Evolutionary conservation across 2,888 invertebrate species (phyloP).

Genomic region (Miltochrista miniata): DNA sequence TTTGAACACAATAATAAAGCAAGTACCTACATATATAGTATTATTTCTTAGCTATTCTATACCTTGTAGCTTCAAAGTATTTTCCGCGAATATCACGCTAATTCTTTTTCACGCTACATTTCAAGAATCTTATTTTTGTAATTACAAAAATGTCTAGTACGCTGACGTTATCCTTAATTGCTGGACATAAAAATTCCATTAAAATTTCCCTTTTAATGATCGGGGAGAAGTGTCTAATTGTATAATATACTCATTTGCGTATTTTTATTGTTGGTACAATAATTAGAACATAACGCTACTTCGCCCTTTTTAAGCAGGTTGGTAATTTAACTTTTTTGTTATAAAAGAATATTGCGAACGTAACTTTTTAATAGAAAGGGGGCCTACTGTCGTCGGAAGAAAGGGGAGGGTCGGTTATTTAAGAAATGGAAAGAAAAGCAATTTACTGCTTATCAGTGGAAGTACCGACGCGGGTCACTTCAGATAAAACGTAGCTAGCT

Average conservation of each 20-base stretch:
- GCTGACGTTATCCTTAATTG: conserved; percentile 83
- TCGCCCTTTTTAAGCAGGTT: conserved; percentile 69
- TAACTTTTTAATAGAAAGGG: conserved; percentile 50
- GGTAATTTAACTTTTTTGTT: conserved; percentile 77
- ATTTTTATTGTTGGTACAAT: conserved; percentile 83
- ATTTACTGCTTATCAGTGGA: conserved; percentile 77
- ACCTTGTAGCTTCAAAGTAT: conserved; percentile 63
- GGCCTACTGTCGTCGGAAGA: conserved; percentile 31
- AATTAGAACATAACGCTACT: conserved; percentile 82
- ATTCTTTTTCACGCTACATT: conserved; percentile 84
- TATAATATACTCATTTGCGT: conserved; percentile 84
- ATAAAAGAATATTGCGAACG: conserved; percentile 71
- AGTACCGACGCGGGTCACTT: conserved; percentile 67
- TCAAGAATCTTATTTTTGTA: conserved; percentile 84
- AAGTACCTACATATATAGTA: conserved; percentile 14
- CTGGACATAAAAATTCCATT: conserved; percentile 85
- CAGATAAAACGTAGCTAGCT: conserved; percentile 53
- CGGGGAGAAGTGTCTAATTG: conserved; percentile 82
- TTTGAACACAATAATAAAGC: no score
- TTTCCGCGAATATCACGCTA: conserved; percentile 74
- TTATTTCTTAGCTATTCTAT: conserved; percentile 64
- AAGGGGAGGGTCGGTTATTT: conserved; percentile 61
- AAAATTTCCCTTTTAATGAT: conserved; percentile 84
- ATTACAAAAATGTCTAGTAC: conserved; percentile 84
- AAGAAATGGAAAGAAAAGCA: conserved; percentile 80